phyloP scores from a whole-genome alignment of 2,888 invertebrate genomes.

The Cerastis leucographa region DNA sequence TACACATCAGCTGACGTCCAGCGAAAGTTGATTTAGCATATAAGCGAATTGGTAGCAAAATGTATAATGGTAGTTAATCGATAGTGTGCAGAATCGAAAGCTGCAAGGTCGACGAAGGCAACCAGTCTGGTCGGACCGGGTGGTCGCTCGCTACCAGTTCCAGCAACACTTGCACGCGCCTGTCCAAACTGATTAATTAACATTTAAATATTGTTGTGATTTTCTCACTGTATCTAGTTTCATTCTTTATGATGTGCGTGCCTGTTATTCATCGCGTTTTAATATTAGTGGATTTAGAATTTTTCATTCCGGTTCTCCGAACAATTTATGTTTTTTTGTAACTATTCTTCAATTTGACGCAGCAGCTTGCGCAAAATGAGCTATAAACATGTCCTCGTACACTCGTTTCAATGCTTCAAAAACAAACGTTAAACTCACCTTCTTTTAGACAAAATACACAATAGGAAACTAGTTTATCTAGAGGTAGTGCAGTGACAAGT shows the following conservation, averaged over 20 bases:
- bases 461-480: conserved; percentile 52
- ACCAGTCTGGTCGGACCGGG: conserved; percentile 75
- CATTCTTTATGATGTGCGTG: conserved; percentile 39
- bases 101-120: conserved; percentile 76
- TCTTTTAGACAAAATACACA: conserved; percentile 30
- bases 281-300: conserved; percentile 35
- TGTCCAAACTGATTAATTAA: conserved; percentile 58
- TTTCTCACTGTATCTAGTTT: conserved; percentile 51
- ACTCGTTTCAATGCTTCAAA: conserved; percentile 14
- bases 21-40: conserved; percentile 59
- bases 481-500: conserved; percentile 47
- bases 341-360: neutral
- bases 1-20: conserved; percentile 31
- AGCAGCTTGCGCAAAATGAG: conserved; percentile 12
- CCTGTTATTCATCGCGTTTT: conserved; percentile 10
- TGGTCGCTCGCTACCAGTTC: conserved; percentile 67
- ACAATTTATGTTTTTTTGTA: neutral
- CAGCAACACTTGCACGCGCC: conserved; percentile 53
- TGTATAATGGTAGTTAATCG: conserved; percentile 61
- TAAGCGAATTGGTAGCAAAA: conserved; percentile 73
- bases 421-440: conserved; percentile 19
- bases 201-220: conserved; percentile 42
- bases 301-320: conserved; percentile 6
- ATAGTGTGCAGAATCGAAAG: conserved; percentile 78
- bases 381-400: conserved; percentile 20